phyloP scores from a whole-genome alignment of 2,888 invertebrate species.

The Idaea biselata region DNA sequence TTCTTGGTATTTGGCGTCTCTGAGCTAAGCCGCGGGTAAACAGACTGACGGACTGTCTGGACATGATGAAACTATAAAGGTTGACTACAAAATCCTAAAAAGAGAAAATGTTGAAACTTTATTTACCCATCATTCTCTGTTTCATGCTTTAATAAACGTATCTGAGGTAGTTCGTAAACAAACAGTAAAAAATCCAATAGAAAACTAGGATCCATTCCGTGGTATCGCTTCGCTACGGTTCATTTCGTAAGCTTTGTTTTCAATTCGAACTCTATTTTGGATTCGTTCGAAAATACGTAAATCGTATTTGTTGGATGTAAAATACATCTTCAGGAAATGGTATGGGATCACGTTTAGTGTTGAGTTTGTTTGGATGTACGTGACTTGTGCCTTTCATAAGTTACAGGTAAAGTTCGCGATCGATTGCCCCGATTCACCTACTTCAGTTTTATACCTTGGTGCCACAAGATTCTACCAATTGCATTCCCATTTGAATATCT shows the following conservation, averaged over 20 bases:
- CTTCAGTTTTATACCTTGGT: not conserved
- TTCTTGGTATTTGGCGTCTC: no score
- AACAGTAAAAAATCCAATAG: not conserved
- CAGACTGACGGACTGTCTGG: no score
- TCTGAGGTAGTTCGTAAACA: not conserved
- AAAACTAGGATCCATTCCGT: not conserved
- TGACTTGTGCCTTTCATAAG: not conserved
- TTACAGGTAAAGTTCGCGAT: not conserved
- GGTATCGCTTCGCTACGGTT: not conserved
- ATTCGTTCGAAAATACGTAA: not conserved
- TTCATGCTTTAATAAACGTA: not conserved
- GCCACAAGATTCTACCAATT: not conserved
- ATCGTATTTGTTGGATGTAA: not conserved
- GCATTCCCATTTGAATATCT: no score
- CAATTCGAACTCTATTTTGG: not conserved
- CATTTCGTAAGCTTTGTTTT: not conserved
- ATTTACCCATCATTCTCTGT: not conserved
- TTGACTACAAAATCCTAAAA: no score
- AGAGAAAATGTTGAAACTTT: not conserved
- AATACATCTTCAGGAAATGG: not conserved
- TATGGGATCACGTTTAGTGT: not conserved
- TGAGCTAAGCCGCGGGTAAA: no score
- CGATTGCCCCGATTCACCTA: not conserved
- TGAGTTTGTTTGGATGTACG: not conserved
- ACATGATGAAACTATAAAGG: no score